Conservation (phyloP, 2,113 vertebrate species). For the Podarcis cretensis region DNA sequence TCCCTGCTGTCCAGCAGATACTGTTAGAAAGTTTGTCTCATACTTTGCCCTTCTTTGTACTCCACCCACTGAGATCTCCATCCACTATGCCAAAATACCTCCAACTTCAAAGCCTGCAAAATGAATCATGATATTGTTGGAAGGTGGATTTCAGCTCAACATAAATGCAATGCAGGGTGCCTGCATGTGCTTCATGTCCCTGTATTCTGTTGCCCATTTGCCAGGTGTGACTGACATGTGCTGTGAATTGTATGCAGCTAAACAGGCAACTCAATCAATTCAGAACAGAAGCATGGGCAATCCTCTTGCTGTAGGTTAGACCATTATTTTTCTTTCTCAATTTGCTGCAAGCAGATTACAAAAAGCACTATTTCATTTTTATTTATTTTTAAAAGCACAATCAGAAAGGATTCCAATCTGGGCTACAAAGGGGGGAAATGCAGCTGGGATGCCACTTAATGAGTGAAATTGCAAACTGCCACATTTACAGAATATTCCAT, state of each 20-base stretch:
- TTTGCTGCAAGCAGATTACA: slow-evolving; percentile 8
- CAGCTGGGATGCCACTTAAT: slow-evolving; percentile 22
- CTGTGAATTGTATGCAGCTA: slow-evolving; percentile 27
- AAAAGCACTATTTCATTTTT: too few species aligned
- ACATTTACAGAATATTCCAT: accelerated
- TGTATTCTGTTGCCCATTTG: slow-evolving; percentile 35
- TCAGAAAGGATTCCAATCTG: slow-evolving; percentile 3
- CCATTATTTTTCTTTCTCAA: background rate
- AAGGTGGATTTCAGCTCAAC: too few species aligned
- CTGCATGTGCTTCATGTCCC: background rate
- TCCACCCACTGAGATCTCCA: too few species aligned
- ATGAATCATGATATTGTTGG: background rate
- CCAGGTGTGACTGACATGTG: slow-evolving; percentile 56
- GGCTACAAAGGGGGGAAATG: slow-evolving; percentile 2
- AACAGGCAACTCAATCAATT: slow-evolving; percentile 41
- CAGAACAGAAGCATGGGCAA: slow-evolving; percentile 44
- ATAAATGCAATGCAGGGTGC: background rate
- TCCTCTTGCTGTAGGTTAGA: background rate
- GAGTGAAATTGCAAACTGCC: background rate
- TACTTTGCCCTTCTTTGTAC: background rate
- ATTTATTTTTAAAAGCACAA: background rate
- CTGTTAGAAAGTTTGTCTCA: background rate
- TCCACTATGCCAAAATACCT: background rate
- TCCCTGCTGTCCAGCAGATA: too few species aligned
- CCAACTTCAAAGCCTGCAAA: too few species aligned